Evolutionary conservation across 2,797 vertebrate genomes (phyloP).

Genomic region (Champsocephalus esox): DNA sequence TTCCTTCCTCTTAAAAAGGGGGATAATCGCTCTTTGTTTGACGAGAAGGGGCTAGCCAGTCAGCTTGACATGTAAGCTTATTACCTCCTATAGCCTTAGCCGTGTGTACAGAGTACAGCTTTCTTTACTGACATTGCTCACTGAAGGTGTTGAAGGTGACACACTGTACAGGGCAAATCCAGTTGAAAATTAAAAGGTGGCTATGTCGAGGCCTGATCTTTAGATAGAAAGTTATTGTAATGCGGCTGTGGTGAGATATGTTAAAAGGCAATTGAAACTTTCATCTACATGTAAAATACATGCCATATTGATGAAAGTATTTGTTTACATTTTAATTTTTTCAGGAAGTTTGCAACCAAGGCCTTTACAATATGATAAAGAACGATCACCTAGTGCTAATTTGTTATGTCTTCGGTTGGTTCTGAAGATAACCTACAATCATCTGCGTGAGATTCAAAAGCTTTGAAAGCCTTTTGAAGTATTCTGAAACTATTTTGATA

Average conservation of each 20-base stretch:
- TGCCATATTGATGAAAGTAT: too few relatives aligned
- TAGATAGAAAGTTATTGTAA: neutral
- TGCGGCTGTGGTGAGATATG: neutral
- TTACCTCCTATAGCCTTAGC: slow-evolving; percentile 79
- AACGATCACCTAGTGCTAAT: neutral
- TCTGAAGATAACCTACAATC: neutral
- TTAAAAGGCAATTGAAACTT: neutral
- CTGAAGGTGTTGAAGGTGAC: slow-evolving; percentile 46
- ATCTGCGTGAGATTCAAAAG: slow-evolving; percentile 12
- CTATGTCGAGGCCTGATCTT: neutral
- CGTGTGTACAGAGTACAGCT: slow-evolving; percentile 44
- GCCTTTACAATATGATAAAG: neutral
- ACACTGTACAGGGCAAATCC: slow-evolving; percentile 32
- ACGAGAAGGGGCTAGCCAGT: slow-evolving; percentile 84
- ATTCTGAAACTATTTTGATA: slow-evolving; percentile 39
- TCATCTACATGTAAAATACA: neutral
- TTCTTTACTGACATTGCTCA: slow-evolving; percentile 46
- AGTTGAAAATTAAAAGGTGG: slow-evolving; percentile 9
- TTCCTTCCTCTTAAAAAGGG: slow-evolving; percentile 76
- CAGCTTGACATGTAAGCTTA: slow-evolving; percentile 91
- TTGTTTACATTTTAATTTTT: neutral
- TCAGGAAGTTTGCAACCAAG: neutral
- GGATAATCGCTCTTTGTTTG: slow-evolving; percentile 93
- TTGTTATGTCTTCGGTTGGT: too few relatives aligned
- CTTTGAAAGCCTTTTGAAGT: slow-evolving; percentile 40